Evolutionary conservation across 2,888 invertebrate species (phyloP).

Genomic region (Eristalis tenax): DNA sequence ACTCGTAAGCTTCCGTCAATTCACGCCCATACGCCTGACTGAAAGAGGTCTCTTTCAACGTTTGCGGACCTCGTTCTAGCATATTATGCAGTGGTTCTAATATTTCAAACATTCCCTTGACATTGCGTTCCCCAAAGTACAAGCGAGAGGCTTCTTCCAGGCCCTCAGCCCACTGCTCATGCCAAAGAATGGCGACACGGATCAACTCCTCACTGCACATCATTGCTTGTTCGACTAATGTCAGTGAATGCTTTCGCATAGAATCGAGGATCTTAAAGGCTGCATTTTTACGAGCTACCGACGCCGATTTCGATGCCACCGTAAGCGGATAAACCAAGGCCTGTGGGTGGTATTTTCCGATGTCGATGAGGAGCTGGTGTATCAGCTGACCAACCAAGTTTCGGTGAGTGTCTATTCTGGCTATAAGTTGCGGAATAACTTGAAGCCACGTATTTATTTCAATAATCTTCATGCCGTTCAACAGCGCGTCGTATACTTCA

Average conservation of each 20-base stretch:
- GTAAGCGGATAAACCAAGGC: conserved; percentile 98
- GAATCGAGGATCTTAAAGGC: conserved; percentile 97
- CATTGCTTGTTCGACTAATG: conserved; percentile 96
- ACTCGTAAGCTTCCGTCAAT: conserved; percentile 95
- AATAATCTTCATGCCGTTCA: conserved; percentile 94
- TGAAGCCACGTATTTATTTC: conserved; percentile 99
- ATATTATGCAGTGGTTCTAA: conserved; percentile 96
- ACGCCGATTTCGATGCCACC: conserved; percentile 97
- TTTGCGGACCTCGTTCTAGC: conserved; percentile 96
- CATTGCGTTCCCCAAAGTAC: conserved; percentile 98
- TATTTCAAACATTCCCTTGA: conserved; percentile 97
- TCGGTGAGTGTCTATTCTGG: conserved; percentile 96
- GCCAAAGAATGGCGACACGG: conserved; percentile 99
- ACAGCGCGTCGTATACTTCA: conserved; percentile 95
- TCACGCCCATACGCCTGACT: conserved; percentile 97
- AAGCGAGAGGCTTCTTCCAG: conserved; percentile 95
- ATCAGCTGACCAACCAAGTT: conserved; percentile 94
- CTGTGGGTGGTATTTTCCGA: conserved; percentile 98
- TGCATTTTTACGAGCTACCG: conserved; percentile 90
- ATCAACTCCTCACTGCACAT: conserved; percentile 98
- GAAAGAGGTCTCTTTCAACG: conserved; percentile 98
- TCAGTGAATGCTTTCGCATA: conserved; percentile 96
- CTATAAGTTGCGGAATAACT: conserved; percentile 99
- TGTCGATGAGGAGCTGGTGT: conserved; percentile 95
- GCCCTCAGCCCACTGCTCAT: conserved; percentile 99